Conservation (phyloP, 2,888 invertebrate genomes). For the Callyntrura sp. region DNA sequence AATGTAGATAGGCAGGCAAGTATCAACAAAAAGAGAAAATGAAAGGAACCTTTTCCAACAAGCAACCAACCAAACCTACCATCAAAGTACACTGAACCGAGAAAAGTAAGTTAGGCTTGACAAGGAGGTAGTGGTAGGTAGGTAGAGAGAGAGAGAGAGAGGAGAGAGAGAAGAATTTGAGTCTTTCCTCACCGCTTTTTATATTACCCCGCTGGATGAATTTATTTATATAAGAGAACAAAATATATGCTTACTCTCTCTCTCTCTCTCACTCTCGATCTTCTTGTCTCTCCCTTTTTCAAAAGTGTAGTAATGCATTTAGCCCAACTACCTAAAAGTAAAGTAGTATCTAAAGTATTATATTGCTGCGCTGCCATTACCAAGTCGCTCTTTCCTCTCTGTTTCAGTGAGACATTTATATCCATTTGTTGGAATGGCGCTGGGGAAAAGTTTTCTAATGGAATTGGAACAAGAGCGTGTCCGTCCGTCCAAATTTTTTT, state of each 20-base stretch:
- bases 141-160: too few species aligned
- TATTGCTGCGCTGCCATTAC: slow-evolving; percentile 63
- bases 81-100: slow-evolving; percentile 76
- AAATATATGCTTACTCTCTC: slow-evolving; percentile 8
- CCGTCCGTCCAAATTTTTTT: slow-evolving; percentile 27
- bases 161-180: too few species aligned
- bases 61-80: slow-evolving; percentile 54
- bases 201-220: slow-evolving; percentile 20
- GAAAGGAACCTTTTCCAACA: slow-evolving; percentile 67
- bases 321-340: slow-evolving; percentile 34
- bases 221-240: slow-evolving; percentile 36
- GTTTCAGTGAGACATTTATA: slow-evolving; percentile 69
- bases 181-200: slow-evolving; percentile 30
- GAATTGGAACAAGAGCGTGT: slow-evolving; percentile 25
- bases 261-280: slow-evolving; percentile 1
- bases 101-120: slow-evolving; percentile 66
- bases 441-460: slow-evolving; percentile 41
- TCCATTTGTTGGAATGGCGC: slow-evolving; percentile 63
- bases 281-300: slow-evolving; percentile 30
- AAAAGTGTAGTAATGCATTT: slow-evolving; percentile 58
- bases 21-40: slow-evolving; percentile 64
- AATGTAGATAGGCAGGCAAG: slow-evolving; percentile 39
- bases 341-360: slow-evolving; percentile 59
- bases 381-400: slow-evolving; percentile 68
- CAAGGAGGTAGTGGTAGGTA: slow-evolving; percentile 24